Percentiles rank a stretch among this genome's conserved stretches.
Conservation (phyloP, 2,797 vertebrate species). For the Pitangus sulphuratus region DNA sequence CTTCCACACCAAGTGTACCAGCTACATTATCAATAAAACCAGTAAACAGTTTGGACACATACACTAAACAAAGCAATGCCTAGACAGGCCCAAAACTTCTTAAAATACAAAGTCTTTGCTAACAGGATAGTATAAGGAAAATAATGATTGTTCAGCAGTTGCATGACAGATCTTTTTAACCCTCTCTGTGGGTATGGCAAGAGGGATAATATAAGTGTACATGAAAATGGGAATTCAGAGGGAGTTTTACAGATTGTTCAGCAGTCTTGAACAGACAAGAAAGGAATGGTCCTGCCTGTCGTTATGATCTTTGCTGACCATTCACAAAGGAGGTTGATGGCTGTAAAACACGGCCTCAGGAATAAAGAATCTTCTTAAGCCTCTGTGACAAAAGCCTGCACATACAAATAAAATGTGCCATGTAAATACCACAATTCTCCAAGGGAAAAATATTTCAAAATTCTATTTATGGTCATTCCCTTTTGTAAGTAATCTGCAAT, state of each 20-base stretch:
- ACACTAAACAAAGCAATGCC: background rate
- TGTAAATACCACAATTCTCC: background rate
- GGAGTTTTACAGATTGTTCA: background rate
- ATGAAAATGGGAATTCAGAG: background rate
- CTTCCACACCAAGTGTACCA: background rate
- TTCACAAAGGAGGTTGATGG: background rate
- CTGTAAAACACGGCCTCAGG: background rate
- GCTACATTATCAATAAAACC: background rate
- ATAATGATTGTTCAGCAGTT: background rate
- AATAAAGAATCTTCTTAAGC: background rate
- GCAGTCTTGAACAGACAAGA: background rate
- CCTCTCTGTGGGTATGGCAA: background rate
- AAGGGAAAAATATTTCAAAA: background rate
- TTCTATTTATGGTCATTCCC: background rate
- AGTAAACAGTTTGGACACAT: background rate
- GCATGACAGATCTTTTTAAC: background rate
- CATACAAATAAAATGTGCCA: background rate
- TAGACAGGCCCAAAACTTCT: background rate
- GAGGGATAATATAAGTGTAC: accelerated
- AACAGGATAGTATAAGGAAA: background rate
- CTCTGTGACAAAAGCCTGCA: background rate
- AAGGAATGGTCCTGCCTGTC: background rate
- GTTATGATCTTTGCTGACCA: background rate
- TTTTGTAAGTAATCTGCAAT: background rate
- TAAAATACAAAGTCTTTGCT: accelerated